Percentiles rank a stretch among this genome's conserved stretches.
phyloP scores from a whole-genome alignment of 2,797 vertebrate genomes.

The Acipenser transmontanus region DNA sequence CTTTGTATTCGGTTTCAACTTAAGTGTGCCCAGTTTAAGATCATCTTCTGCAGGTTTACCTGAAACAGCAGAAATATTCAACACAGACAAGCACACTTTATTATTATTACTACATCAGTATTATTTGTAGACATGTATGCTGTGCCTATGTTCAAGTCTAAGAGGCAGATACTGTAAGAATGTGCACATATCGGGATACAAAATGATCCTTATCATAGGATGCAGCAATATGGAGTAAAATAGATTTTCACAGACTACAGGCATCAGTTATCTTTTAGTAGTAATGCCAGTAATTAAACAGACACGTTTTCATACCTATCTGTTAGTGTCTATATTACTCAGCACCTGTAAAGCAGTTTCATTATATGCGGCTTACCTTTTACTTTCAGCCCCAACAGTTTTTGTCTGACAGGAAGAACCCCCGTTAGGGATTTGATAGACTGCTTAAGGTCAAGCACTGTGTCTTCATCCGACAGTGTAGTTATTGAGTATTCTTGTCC shows the following conservation, averaged over 20 bases:
- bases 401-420: slow-evolving; percentile 92
- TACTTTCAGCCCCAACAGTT: slow-evolving; percentile 91
- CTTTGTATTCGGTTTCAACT: slow-evolving; percentile 97
- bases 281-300: too few relatives aligned
- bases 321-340: not conserved
- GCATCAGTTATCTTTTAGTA: too few relatives aligned
- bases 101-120: too few relatives aligned
- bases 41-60: slow-evolving; percentile 94
- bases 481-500: slow-evolving; percentile 95
- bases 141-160: too few relatives aligned
- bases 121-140: too few relatives aligned
- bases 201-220: too few relatives aligned
- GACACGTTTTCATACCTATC: not conserved
- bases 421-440: slow-evolving; percentile 93
- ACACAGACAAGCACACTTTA: too few relatives aligned
- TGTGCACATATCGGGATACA: too few relatives aligned
- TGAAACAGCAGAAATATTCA: slow-evolving; percentile 35
- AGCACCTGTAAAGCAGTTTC: not conserved
- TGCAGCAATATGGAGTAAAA: too few relatives aligned
- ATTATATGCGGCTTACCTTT: slow-evolving; percentile 70
- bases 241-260: too few relatives aligned
- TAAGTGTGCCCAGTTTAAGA: slow-evolving; percentile 88
- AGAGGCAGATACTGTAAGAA: too few relatives aligned
- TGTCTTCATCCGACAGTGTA: slow-evolving; percentile 92
- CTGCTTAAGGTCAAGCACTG: slow-evolving; percentile 90